Conservation (phyloP, 2,888 invertebrate genomes). For the Scaptomyza reducta region DNA sequence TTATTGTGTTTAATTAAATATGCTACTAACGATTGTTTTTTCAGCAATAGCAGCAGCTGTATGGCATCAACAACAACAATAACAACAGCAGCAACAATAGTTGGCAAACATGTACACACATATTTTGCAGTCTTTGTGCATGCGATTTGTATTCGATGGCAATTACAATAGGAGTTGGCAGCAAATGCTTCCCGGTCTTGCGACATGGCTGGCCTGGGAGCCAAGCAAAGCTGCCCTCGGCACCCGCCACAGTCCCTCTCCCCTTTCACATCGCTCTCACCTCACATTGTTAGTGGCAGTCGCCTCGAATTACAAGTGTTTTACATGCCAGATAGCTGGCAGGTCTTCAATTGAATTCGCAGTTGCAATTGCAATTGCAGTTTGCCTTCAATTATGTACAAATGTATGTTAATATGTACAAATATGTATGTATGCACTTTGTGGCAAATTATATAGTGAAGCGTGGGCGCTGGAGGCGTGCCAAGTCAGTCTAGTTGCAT, state of each 20-base stretch:
- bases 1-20: constrained; percentile 62
- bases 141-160: constrained; percentile 52
- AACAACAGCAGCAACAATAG: constrained; percentile 24
- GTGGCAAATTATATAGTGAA: constrained; percentile 48
- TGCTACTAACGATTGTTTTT: constrained; percentile 33
- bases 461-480: constrained; percentile 40
- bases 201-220: constrained; percentile 50
- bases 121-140: constrained; percentile 45
- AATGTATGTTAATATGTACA: neutral
- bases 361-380: constrained; percentile 24
- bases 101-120: constrained; percentile 37
- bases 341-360: constrained; percentile 61
- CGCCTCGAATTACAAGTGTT: constrained; percentile 73
- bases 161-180: constrained; percentile 40
- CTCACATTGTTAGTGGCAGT: constrained; percentile 62
- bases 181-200: constrained; percentile 63
- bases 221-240: constrained; percentile 9
- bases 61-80: constrained; percentile 30
- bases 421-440: constrained; percentile 32
- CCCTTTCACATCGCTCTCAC: constrained; percentile 18
- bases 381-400: constrained; percentile 28
- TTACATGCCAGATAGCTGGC: constrained; percentile 63
- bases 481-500: constrained; percentile 32
- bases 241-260: neutral
- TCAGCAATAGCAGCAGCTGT: neutral